Evolutionary conservation across 1,140 invertebrate species (phyloP).

Genomic region (Fopius arisanus): DNA sequence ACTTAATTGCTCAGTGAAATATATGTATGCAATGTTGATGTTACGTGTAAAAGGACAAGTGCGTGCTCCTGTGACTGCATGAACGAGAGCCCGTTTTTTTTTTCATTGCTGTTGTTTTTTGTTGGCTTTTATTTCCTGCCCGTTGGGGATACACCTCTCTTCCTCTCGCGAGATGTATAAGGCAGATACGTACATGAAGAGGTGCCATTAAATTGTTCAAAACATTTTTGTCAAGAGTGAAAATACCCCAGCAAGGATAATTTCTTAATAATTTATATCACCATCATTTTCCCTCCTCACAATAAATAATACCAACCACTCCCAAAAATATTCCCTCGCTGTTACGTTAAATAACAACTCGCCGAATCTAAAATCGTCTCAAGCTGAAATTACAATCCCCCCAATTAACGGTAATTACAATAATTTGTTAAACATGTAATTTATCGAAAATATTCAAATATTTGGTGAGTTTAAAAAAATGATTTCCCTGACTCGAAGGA

Average conservation of each 20-base stretch:
- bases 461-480: background rate
- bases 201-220: background rate
- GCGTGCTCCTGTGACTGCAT: conserved; percentile 13
- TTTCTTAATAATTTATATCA: too few species aligned
- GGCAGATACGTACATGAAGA: background rate
- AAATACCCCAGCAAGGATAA: background rate
- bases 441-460: background rate
- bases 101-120: background rate
- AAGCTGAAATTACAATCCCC: too few species aligned
- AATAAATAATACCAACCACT: too few species aligned
- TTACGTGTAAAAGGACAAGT: conserved; percentile 16
- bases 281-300: too few species aligned
- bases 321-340: too few species aligned
- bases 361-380: too few species aligned
- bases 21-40: conserved; percentile 11
- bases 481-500: background rate
- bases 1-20: conserved; percentile 13
- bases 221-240: background rate
- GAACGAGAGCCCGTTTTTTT: background rate
- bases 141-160: background rate
- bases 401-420: too few species aligned
- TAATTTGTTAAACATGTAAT: too few species aligned
- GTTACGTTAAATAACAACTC: too few species aligned
- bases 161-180: background rate
- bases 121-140: background rate